Percentiles rank a stretch among this genome's conserved stretches.
phyloP scores from a whole-genome alignment of 2,113 vertebrate species.

The Amblyopsis rosae region DNA sequence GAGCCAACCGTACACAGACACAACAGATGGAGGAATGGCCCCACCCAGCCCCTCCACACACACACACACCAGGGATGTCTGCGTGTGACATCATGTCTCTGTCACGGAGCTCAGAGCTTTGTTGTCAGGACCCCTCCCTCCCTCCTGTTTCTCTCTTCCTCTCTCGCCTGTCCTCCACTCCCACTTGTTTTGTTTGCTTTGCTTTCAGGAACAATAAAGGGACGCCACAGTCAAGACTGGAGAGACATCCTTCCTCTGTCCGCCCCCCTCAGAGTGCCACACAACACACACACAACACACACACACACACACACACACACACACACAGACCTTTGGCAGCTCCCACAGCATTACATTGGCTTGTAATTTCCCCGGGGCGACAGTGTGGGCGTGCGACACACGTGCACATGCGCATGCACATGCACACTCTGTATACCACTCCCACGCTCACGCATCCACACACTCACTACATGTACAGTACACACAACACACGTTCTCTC shows the following conservation, averaged over 20 bases:
- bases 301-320: conserved; percentile 28
- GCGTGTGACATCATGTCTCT: conserved; percentile 71
- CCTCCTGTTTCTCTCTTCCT: conserved; percentile 35
- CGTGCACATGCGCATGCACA: neutral
- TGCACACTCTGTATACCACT: neutral
- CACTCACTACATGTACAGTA: conserved; percentile 4
- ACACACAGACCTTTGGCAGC: conserved; percentile 36
- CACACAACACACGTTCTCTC: neutral
- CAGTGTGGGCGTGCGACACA: conserved; percentile 2
- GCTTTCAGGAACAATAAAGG: conserved; percentile 71
- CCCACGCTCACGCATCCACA: neutral
- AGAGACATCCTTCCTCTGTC: conserved; percentile 63
- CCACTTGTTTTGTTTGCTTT: conserved; percentile 68
- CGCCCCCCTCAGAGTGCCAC: conserved; percentile 25
- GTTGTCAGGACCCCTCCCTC: conserved; percentile 62
- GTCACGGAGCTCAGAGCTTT: conserved; percentile 62
- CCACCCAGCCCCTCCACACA: conserved; percentile 61
- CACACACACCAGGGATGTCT: conserved; percentile 62
- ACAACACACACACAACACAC: conserved; percentile 49
- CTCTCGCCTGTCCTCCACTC: conserved; percentile 39
- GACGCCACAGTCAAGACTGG: conserved; percentile 69
- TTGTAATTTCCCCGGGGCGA: conserved; percentile 46
- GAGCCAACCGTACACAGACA: conserved; percentile 2
- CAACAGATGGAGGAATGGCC: conserved; percentile 51
- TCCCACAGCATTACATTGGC: conserved; percentile 60